These are phyloP conservation scores for Schizotus pectinicornis DNA, from an alignment of 2,888 invertebrate species.

Conservation along the genomic window DNA sequence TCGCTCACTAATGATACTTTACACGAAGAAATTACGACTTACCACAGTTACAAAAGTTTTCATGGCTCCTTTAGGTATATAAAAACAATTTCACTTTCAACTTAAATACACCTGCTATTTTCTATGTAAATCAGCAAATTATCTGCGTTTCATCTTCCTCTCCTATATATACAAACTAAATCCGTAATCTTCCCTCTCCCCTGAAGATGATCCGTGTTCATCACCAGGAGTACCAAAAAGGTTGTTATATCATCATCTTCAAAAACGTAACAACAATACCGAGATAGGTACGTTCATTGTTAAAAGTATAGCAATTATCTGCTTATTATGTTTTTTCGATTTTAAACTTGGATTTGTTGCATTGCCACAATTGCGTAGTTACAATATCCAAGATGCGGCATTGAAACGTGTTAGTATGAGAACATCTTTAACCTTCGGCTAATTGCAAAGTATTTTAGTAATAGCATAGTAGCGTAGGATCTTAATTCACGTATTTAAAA, in stretches of 20 bases:
- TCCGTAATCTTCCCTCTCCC: conserved; percentile 42
- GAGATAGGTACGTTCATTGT: not conserved
- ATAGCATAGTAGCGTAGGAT: not conserved
- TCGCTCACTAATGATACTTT: no score
- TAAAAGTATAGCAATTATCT: not conserved
- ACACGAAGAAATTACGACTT: conserved; percentile 11
- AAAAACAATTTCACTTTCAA: conserved; percentile 3
- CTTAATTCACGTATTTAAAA: not conserved
- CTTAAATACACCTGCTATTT: conserved; percentile 6
- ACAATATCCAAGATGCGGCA: conserved; percentile 8
- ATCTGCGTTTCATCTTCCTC: conserved; percentile 29
- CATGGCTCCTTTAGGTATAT: no score
- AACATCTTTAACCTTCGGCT: conserved; percentile 25
- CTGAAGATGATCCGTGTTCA: conserved; percentile 23
- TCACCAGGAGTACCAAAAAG: conserved; percentile 24
- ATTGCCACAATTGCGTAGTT: conserved; percentile 23
- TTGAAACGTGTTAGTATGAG: conserved; percentile 16
- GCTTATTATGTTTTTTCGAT: not conserved
- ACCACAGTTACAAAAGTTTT: conserved; percentile 20
- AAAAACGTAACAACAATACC: not conserved
- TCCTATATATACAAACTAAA: conserved; percentile 41
- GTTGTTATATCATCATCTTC: conserved; percentile 1
- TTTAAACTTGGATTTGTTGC: conserved; percentile 15
- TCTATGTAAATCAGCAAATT: conserved; percentile 30
- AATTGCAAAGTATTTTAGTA: conserved; percentile 5